Conservation (phyloP, 2,888 invertebrate species). For the Antheraea yamamai region DNA sequence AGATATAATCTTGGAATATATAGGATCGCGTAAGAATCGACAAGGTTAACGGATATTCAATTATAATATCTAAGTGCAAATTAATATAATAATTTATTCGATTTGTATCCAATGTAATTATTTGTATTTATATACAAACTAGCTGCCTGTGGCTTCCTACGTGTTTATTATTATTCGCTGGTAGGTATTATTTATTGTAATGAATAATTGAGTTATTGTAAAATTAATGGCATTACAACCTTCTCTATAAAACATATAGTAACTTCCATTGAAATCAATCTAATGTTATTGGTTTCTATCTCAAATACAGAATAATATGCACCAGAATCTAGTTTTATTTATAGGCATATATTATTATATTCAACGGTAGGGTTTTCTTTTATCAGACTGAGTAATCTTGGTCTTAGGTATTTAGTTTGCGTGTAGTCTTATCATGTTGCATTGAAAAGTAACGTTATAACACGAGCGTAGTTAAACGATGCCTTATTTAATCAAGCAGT, state of each 20-base stretch:
- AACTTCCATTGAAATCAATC: too few species aligned
- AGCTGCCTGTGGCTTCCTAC: background rate
- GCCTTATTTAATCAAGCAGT: constrained; percentile 7
- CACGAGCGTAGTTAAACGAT: constrained; percentile 10
- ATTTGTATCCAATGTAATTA: constrained; percentile 19
- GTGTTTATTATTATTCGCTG: too few species aligned
- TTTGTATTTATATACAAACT: constrained; percentile 10
- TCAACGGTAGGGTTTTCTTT: background rate
- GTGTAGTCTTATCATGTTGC: constrained; percentile 8
- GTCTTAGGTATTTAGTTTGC: constrained; percentile 15
- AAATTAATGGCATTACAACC: too few species aligned
- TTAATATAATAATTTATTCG: constrained; percentile 22
- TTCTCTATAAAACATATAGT: too few species aligned
- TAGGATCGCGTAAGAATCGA: background rate
- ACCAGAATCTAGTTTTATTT: too few species aligned
- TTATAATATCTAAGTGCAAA: constrained; percentile 18
- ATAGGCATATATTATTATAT: background rate
- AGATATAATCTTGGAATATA: background rate
- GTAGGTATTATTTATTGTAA: too few species aligned
- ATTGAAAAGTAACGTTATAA: constrained; percentile 15
- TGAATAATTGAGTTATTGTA: too few species aligned
- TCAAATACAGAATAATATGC: too few species aligned
- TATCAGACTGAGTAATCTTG: constrained; percentile 1
- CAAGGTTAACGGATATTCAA: constrained; percentile 18
- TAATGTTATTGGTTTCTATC: too few species aligned